Evolutionary conservation across 1,140 invertebrate genomes (phyloP), one percentile per base, ranked within the genome.

Genomic region (Lamellibrachia luymesi): DNA sequence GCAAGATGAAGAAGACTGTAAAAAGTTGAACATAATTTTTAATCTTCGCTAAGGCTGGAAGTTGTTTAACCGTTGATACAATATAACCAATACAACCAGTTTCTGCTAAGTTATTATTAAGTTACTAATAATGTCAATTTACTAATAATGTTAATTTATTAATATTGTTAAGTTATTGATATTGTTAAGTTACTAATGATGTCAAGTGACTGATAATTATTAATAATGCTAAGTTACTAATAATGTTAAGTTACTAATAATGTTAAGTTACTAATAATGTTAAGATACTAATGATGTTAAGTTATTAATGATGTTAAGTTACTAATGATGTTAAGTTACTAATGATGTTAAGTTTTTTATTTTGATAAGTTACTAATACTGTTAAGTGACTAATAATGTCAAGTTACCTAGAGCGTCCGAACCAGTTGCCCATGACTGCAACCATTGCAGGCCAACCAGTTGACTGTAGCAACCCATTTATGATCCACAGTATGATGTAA

Each of bases 401-500:
- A 80, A 80, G 17, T 80, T 80, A 91, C 94, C 92, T 94, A 49
- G 91, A 93, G 93, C 96, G 94, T n/a, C 95, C 94, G 92, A 96
- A 96, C 96, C 96, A 96, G 93, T 96, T 96, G 27, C 95, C 96
- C 96, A 96, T 96, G 80, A 96, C 95, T 8, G 96, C 94, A 7
- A 96, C 95, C 91, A 95, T 94, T 93, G 94, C 94, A 7, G 96
- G 96, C 96, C 96, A 96, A 90, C 96, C 96, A 93, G 95, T 96
- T 0, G 96, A 96, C 94, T 96, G 96, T 50, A 96, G 94, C 49
- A 96, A 92, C 64, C 96, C 96, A 93, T 96, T 96, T 1, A 96
- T 38, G 38, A 95, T 94, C 94, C 96, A 96, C 91, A 95, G 95
- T n/a, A 94, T 38, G 22, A 96, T 93, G 94, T 97, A 97, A 91